These are phyloP conservation scores for Oryzias celebensis DNA, from an alignment of 2,113 vertebrate species.

Conservation along the genomic window DNA sequence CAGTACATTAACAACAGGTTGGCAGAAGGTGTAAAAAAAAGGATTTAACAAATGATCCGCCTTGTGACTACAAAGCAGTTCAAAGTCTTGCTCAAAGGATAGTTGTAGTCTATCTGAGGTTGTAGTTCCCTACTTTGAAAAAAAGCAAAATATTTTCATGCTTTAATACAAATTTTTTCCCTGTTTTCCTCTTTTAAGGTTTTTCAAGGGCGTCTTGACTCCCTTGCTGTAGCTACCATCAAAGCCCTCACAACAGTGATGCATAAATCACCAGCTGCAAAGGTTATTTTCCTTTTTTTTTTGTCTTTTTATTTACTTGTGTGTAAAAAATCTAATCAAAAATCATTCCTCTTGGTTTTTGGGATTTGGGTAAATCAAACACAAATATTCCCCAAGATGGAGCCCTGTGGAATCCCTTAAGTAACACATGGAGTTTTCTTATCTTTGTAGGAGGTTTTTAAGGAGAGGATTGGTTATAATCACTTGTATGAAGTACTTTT, in stretches of 20 bases:
- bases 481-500: conserved; percentile 93
- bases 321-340: background rate
- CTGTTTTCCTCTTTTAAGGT: conserved; percentile 73
- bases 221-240: conserved; percentile 91
- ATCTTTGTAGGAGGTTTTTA: conserved; percentile 90
- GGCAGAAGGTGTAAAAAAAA: too few species aligned
- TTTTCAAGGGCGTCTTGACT: conserved; percentile 90
- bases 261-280: conserved; percentile 96
- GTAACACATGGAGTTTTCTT: background rate
- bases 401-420: background rate
- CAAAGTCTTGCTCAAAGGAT: too few species aligned
- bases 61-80: too few species aligned
- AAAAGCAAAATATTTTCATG: background rate
- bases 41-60: too few species aligned
- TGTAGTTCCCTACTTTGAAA: background rate
- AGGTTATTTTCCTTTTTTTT: conserved; percentile 74
- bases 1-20: too few species aligned
- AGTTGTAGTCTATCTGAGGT: background rate
- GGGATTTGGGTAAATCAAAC: background rate
- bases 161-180: background rate
- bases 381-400: background rate
- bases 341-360: too few species aligned
- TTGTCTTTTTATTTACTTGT: background rate
- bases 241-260: conserved; percentile 95
- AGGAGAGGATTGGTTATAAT: conserved; percentile 95